These are phyloP conservation scores for Prunella himalayana DNA, from an alignment of 2,113 vertebrate genomes.

Conservation along the genomic window DNA sequence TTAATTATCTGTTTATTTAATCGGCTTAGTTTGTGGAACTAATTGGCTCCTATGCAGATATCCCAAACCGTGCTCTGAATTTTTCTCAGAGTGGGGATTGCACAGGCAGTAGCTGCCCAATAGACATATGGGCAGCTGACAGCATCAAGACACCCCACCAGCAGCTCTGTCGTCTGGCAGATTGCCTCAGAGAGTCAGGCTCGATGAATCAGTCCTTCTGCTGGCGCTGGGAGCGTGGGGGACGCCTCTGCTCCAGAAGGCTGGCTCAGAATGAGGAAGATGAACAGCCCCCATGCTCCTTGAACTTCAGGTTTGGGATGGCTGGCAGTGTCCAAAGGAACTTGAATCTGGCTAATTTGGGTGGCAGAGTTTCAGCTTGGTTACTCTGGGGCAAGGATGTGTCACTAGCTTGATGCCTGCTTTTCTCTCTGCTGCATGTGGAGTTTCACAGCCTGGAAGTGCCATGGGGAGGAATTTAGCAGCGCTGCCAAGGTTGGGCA, in stretches of 20 bases:
- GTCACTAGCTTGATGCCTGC: background rate
- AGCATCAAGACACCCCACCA: slow-evolving; percentile 23
- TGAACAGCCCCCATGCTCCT: fast-evolving
- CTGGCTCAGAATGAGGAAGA: background rate
- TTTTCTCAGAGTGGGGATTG: background rate
- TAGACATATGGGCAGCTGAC: slow-evolving; percentile 42
- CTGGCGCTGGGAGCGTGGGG: background rate
- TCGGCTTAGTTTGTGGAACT: background rate
- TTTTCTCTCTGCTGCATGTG: background rate
- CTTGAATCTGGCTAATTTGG: background rate
- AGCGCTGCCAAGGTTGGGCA: fast-evolving
- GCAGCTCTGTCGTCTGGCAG: slow-evolving; percentile 38
- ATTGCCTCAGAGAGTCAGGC: slow-evolving; percentile 4
- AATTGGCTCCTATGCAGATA: background rate
- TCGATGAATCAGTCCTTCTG: slow-evolving; percentile 23
- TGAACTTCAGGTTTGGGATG: background rate
- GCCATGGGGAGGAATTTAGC: background rate
- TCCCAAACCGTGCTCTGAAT: background rate
- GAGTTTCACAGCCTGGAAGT: background rate
- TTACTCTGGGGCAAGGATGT: background rate
- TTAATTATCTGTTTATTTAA: background rate
- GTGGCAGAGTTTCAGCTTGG: background rate
- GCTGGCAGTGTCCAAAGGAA: background rate
- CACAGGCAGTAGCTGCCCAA: background rate
- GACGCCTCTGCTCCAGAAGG: background rate